Percentiles rank a stretch among this genome's conserved stretches.
Evolutionary conservation across 2,888 invertebrate species (phyloP).

Genomic region (Anarsia innoxiella): DNA sequence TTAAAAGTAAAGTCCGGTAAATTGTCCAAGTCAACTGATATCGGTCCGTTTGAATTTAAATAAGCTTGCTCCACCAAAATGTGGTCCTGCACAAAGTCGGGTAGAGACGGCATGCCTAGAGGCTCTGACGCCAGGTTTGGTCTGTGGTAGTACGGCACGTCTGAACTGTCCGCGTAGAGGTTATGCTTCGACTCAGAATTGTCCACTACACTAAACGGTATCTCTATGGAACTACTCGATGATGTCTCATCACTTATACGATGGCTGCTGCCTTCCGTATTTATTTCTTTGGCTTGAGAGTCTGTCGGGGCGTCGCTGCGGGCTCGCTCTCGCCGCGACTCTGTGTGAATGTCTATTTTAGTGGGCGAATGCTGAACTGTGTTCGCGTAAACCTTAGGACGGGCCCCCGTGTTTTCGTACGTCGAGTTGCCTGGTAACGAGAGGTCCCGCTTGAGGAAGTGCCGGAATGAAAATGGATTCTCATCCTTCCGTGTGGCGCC

Average conservation of each 20-base stretch:
- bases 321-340: slow-evolving; percentile 48
- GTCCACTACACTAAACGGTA: slow-evolving; percentile 67
- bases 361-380: slow-evolving; percentile 69
- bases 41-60: slow-evolving; percentile 70
- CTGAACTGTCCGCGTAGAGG: slow-evolving; percentile 56
- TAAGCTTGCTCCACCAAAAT: slow-evolving; percentile 87
- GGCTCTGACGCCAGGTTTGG: slow-evolving; percentile 64
- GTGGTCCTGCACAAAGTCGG: slow-evolving; percentile 93
- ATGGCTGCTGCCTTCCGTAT: slow-evolving; percentile 39
- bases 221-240: slow-evolving; percentile 63
- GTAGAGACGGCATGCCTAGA: slow-evolving; percentile 79
- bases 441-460: slow-evolving; percentile 83
- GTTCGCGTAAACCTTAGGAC: slow-evolving; percentile 81
- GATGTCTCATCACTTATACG: slow-evolving; percentile 55
- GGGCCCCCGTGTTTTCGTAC: slow-evolving; percentile 82
- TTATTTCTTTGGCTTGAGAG: slow-evolving; percentile 55
- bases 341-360: slow-evolving; percentile 48
- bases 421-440: slow-evolving; percentile 71
- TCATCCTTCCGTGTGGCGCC: slow-evolving; percentile 77
- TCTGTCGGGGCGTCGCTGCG: slow-evolving; percentile 41
- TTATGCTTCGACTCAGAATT: slow-evolving; percentile 67
- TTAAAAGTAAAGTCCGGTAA: slow-evolving; percentile 80
- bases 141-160: slow-evolving; percentile 57
- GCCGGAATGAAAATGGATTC: slow-evolving; percentile 89
- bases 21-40: slow-evolving; percentile 78